These are phyloP conservation scores for Gallinago solitaria DNA, from an alignment of 2,797 vertebrate genomes.

Conservation along the genomic window DNA sequence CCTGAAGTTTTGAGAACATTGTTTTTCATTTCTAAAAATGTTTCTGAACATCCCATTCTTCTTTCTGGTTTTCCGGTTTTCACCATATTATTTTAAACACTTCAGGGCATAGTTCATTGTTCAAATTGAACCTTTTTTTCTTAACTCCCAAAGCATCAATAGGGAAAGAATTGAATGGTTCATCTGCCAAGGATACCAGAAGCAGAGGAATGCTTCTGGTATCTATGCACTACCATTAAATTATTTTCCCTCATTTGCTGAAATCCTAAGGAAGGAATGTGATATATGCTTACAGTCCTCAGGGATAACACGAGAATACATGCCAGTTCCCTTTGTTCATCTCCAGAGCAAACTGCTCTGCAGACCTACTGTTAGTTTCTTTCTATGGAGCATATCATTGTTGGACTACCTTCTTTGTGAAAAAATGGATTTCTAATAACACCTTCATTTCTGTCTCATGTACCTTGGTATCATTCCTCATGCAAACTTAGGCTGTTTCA, in stretches of 20 bases:
- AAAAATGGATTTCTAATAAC: neutral
- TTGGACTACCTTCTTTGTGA: neutral
- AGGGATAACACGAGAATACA: neutral
- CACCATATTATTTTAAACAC: neutral
- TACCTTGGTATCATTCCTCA: neutral
- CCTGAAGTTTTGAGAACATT: fast-evolving
- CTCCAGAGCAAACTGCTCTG: neutral
- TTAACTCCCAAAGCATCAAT: neutral
- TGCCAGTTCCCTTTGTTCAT: neutral
- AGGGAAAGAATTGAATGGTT: neutral
- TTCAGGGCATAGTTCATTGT: neutral
- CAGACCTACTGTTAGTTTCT: neutral
- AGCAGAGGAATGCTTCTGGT: neutral
- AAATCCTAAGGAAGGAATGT: neutral
- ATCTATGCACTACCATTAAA: neutral
- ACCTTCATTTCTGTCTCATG: neutral
- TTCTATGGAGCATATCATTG: neutral
- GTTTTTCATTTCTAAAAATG: neutral
- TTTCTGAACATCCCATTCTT: neutral
- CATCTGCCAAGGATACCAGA: neutral
- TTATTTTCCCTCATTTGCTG: neutral
- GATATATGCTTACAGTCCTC: neutral
- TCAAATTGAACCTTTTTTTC: neutral
- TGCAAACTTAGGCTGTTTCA: neutral
- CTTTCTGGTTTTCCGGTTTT: neutral